Evolutionary conservation across 2,888 invertebrate species (phyloP).

Genomic region (Rhorus exstirpatorius): DNA sequence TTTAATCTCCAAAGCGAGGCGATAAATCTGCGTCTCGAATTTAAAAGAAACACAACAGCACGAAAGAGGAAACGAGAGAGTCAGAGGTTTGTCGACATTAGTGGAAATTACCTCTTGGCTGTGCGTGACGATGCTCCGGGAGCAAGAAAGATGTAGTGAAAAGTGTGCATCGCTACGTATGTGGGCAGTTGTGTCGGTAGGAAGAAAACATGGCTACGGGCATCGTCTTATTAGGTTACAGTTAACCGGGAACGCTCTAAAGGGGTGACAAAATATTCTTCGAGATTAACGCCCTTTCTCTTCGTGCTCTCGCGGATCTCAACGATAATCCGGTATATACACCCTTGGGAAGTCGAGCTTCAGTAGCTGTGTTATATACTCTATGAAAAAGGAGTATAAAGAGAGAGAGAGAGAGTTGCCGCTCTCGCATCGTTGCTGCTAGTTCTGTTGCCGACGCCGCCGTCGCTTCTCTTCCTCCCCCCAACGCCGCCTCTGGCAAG

Average conservation of each 20-base stretch:
- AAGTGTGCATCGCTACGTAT: conserved; percentile 11
- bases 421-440: conserved; percentile 66
- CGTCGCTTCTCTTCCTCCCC: conserved; percentile 48
- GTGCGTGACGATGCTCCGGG: conserved; percentile 72
- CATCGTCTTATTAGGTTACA: conserved; percentile 82
- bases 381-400: conserved; percentile 37
- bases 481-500: conserved; percentile 74
- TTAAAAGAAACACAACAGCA: conserved; percentile 75
- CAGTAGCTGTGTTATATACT: conserved; percentile 63
- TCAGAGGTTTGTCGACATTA: conserved; percentile 76
- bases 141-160: conserved; percentile 48
- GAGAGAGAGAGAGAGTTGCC: conserved; percentile 63
- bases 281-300: conserved; percentile 81
- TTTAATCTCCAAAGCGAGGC: conserved; percentile 73
- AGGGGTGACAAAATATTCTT: conserved; percentile 80
- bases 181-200: conserved; percentile 27
- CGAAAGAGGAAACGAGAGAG: conserved; percentile 13
- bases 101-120: conserved; percentile 82
- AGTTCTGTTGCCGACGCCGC: conserved; percentile 52
- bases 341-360: conserved; percentile 69
- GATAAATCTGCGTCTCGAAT: conserved; percentile 72
- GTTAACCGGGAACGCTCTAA: conserved; percentile 74
- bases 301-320: conserved; percentile 73
- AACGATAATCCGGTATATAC: conserved; percentile 81
- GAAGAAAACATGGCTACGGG: conserved; percentile 57